These are phyloP conservation scores for Platycheirus rosarum DNA, from an alignment of 2,888 invertebrate species.

Conservation along the genomic window DNA sequence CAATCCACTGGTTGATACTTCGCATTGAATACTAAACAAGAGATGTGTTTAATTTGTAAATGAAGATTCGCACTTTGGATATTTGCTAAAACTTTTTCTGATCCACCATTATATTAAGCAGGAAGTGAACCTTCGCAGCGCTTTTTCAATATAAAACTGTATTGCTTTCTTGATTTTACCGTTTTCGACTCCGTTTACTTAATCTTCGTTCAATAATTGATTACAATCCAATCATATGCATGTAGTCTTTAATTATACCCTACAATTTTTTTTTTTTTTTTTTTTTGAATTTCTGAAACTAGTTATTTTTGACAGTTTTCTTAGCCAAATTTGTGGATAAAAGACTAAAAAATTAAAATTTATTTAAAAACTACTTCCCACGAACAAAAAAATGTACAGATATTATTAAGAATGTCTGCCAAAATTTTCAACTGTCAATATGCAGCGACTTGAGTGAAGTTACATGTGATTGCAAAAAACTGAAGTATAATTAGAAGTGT, in stretches of 20 bases:
- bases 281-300: too few species aligned
- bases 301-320: too few species aligned
- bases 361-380: too few species aligned
- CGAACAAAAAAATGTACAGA: not conserved
- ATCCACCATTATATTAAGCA: slow-evolving; percentile 37
- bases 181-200: not conserved
- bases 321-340: too few species aligned
- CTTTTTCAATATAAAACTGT: slow-evolving; percentile 57
- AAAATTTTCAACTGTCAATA: slow-evolving; percentile 49
- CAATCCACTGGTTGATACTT: slow-evolving; percentile 4
- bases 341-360: too few species aligned
- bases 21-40: too few species aligned
- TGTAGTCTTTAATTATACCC: too few species aligned
- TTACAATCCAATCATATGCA: too few species aligned
- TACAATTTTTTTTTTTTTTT: too few species aligned
- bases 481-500: too few species aligned
- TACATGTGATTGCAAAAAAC: not conserved
- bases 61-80: slow-evolving; percentile 2
- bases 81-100: slow-evolving; percentile 3
- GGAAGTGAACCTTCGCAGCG: slow-evolving; percentile 43
- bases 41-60: too few species aligned
- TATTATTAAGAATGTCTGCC: slow-evolving; percentile 42
- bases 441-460: slow-evolving; percentile 8
- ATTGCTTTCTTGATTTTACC: slow-evolving; percentile 49
- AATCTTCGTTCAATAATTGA: too few species aligned